Percentiles rank a stretch among this genome's conserved stretches.
phyloP scores from a whole-genome alignment of 2,888 invertebrate genomes.

The Plagodis pulveraria region DNA sequence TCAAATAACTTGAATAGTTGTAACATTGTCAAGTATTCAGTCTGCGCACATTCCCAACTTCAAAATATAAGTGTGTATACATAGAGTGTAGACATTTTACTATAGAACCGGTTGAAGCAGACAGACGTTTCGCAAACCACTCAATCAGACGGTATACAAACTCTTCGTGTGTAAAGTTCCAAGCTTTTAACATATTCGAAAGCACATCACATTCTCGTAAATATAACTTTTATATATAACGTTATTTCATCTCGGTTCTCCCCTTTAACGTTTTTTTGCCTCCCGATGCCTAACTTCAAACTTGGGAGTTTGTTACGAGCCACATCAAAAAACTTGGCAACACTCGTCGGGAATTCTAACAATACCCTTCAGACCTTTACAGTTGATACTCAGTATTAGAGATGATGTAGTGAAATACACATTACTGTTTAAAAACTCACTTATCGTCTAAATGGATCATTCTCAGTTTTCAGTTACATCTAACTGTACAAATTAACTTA shows the following conservation, averaged over 20 bases:
- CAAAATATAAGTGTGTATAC: background rate
- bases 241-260: conserved; percentile 21
- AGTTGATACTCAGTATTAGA: conserved; percentile 15
- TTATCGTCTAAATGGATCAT: no score
- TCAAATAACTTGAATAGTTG: no score
- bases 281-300: conserved; percentile 17
- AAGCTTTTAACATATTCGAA: conserved; percentile 17
- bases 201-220: conserved; percentile 14
- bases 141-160: conserved; percentile 14
- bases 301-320: conserved; percentile 22
- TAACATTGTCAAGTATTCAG: no score
- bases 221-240: conserved; percentile 22
- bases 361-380: conserved; percentile 27
- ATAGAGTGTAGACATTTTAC: background rate
- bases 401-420: background rate
- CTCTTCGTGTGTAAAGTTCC: conserved; percentile 4
- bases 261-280: conserved; percentile 22
- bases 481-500: no score
- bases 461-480: no score
- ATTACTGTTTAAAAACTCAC: no score
- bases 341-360: conserved; percentile 26
- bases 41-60: no score
- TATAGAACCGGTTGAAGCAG: background rate
- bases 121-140: conserved; percentile 5
- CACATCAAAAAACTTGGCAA: conserved; percentile 26